A percentile compares a stretch with the other conserved stretches of the same genome.
phyloP scores from a whole-genome alignment of 2,888 invertebrate genomes.

The Stenichneumon culpator region DNA sequence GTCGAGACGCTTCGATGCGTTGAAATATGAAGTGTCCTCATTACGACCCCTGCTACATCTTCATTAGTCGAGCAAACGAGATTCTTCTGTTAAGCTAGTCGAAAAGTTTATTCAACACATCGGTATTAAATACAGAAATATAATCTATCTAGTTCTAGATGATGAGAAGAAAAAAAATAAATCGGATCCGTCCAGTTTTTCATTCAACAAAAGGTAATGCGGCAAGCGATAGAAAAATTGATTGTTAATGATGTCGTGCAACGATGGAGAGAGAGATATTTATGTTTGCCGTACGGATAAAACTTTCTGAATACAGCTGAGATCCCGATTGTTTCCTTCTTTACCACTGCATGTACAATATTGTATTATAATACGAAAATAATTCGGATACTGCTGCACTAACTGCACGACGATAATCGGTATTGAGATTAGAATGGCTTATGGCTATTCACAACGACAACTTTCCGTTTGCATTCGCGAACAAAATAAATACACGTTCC shows the following conservation, averaged over 20 bases:
- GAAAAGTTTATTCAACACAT: slow-evolving; percentile 60
- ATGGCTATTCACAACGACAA: slow-evolving; percentile 15
- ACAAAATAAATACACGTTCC: slow-evolving; percentile 60
- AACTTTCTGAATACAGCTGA: background rate
- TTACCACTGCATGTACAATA: background rate
- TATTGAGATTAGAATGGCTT: slow-evolving; percentile 11
- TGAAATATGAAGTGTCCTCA: background rate
- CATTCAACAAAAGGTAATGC: slow-evolving; percentile 38
- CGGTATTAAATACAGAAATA: slow-evolving; percentile 60
- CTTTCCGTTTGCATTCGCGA: slow-evolving; percentile 42
- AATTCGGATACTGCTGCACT: slow-evolving; percentile 3
- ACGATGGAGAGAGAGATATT: background rate
- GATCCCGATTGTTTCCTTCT: slow-evolving; percentile 15
- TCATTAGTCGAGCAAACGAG: background rate
- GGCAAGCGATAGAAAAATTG: slow-evolving; percentile 20
- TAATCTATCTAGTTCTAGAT: slow-evolving; percentile 27
- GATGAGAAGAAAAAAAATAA: slow-evolving; percentile 8
- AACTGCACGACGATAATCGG: background rate
- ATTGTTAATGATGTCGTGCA: background rate
- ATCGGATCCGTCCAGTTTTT: slow-evolving; percentile 25
- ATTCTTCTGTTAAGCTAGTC: slow-evolving; percentile 34
- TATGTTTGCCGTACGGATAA: background rate
- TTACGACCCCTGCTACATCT: background rate
- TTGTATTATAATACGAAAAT: slow-evolving; percentile 6
- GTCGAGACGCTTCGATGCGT: background rate